A percentile compares a stretch with the other conserved stretches of the same genome.
These are phyloP conservation scores for Acanthurus lineatus DNA, from an alignment of 2,797 vertebrate species.

Conservation along the genomic window DNA sequence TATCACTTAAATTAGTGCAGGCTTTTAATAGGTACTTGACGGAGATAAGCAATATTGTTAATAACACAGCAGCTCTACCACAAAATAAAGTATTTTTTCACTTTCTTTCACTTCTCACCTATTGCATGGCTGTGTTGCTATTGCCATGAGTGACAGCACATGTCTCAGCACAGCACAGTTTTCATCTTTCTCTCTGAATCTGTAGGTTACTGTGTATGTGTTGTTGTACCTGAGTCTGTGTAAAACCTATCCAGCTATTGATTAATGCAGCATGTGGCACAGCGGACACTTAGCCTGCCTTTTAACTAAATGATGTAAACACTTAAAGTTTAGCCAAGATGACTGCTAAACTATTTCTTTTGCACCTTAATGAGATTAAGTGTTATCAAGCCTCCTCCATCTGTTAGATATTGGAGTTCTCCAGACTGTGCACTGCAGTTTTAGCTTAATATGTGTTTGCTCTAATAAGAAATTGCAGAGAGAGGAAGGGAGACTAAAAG, in stretches of 20 bases:
- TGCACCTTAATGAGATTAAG: conserved; percentile 54
- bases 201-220: conserved; percentile 11
- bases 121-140: conserved; percentile 48
- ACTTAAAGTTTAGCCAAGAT: conserved; percentile 32
- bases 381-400: conserved; percentile 62
- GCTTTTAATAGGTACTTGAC: too few species aligned
- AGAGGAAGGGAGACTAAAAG: conserved; percentile 15
- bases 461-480: conserved; percentile 29
- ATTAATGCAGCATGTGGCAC: conserved; percentile 35
- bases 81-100: conserved; percentile 36
- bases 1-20: too few species aligned
- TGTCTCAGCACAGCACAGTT: conserved; percentile 16
- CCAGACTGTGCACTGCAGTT: conserved; percentile 26
- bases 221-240: conserved; percentile 5
- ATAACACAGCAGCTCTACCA: neutral
- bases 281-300: conserved; percentile 20
- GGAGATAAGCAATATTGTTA: too few species aligned
- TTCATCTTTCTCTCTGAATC: conserved; percentile 26
- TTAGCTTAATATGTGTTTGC: conserved; percentile 40
- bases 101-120: conserved; percentile 34
- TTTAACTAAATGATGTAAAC: conserved; percentile 52
- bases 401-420: conserved; percentile 46
- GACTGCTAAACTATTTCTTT: conserved; percentile 48
- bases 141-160: conserved; percentile 32
- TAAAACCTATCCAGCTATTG: conserved; percentile 35